These are phyloP conservation scores for Synanthedon vespiformis DNA, from an alignment of 2,888 invertebrate genomes.

Conservation along the genomic window DNA sequence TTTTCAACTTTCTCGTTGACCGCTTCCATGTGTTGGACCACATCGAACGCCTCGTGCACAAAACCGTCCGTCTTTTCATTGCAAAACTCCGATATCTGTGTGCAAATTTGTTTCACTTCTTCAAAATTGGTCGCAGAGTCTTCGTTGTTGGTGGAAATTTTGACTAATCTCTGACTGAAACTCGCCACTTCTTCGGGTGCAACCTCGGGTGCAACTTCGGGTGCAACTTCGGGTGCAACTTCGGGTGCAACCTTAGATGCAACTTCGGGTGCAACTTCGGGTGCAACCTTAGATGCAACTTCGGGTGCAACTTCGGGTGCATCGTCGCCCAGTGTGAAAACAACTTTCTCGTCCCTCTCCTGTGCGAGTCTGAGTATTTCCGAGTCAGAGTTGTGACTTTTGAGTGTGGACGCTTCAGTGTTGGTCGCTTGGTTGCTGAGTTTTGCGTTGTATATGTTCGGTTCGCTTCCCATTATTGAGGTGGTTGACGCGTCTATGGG, in stretches of 20 bases:
- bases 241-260: too few species aligned
- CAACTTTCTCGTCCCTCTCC: conserved; percentile 23
- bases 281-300: conserved; percentile 20
- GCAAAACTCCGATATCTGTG: conserved; percentile 25
- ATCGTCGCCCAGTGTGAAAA: conserved; percentile 51
- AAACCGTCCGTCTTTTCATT: conserved; percentile 23
- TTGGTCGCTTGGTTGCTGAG: conserved; percentile 20
- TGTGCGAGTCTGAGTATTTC: conserved; percentile 36
- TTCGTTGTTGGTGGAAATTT: conserved; percentile 50
- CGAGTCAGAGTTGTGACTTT: conserved; percentile 49
- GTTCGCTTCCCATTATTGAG: conserved; percentile 63
- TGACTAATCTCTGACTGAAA: conserved; percentile 26
- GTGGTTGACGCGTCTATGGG: conserved; percentile 45
- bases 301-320: conserved; percentile 25
- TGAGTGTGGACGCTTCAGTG: conserved; percentile 14
- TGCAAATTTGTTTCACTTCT: conserved; percentile 1
- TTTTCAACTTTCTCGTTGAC: conserved; percentile 10
- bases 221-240: conserved; percentile 24
- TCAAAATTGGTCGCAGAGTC: conserved; percentile 28
- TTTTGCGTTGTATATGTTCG: conserved; percentile 56
- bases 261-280: conserved; percentile 11
- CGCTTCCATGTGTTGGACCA: conserved; percentile 8
- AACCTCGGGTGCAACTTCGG: conserved; percentile 23
- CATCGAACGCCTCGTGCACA: conserved; percentile 8
- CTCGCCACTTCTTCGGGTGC: conserved; percentile 14